Base-by-base conservation (phyloP, 53 echinoderm and acorn worm genomes). In the Zoroaster sp. region DNA sequence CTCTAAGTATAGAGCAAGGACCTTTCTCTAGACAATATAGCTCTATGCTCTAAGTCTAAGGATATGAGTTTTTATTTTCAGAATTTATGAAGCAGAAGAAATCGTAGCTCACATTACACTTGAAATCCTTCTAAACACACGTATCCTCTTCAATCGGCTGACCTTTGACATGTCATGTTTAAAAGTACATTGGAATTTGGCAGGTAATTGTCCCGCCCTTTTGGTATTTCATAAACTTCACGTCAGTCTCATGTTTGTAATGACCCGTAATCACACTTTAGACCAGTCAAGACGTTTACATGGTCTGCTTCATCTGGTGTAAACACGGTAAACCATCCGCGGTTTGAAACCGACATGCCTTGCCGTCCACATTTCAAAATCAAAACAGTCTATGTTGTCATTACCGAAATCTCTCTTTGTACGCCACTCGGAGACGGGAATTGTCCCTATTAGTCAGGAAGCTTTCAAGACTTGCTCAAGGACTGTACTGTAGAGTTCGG, bases 371-470 rank as follows among this genome's bases (percentile, higher is more conserved):
- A 28, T 32, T 51, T 76, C 76, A 28, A 47, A 52, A 76, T 52
- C 47, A 49, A 52, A 76, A 76, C 76, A 76, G 17, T 28, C 4
- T 33, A 13, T 76, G 51, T 76, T 76, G 76, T 76, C 51, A 33
- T 30, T 76, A 31, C 14, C 34, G 34, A 4, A 49, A 13, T 32
- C 76, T 15, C 14, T 40, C 74, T 74, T 74, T 74, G 74, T 74
- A n/a, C 46, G 28, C 44, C 74, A 74, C 74, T 74, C 47, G 14
- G n/a, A 28, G 47, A 4, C 12, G 10, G 76, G 38, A 47, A 14
- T 14, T 12, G 49, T 31, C 51, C 31, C 1, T 76, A 76, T 76
- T 76, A 28, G 33, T n/a, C 20, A 33, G 51, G 51, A 76, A 31
- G 76, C 76, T 49, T 17, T 34, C 76, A 42, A 30, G 76, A n/a